Conservation (phyloP, 2,888 invertebrate species). For the Idaea aversata region DNA sequence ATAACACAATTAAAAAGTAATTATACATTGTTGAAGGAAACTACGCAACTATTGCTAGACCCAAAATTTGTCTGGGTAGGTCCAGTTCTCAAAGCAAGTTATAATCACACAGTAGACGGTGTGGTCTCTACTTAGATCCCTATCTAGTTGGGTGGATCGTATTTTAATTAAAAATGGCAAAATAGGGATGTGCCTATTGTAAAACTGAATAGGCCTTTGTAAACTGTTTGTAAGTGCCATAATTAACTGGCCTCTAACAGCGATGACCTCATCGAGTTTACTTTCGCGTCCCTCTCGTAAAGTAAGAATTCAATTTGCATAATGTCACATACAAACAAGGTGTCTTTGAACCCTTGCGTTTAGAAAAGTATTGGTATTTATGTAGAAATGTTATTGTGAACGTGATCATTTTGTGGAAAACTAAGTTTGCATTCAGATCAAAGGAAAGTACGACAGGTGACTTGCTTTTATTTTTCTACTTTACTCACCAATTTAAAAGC, state of each 20-base stretch:
- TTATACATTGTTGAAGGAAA: too few relatives aligned
- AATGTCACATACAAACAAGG: constrained; percentile 41
- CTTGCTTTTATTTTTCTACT: background rate
- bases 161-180: constrained; percentile 54
- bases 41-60: background rate
- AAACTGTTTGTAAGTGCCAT: constrained; percentile 46
- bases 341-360: constrained; percentile 19
- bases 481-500: background rate
- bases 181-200: constrained; percentile 39
- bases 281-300: constrained; percentile 49
- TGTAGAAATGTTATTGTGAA: background rate
- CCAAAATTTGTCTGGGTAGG: background rate
- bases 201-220: constrained; percentile 46
- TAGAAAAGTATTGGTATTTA: background rate
- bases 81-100: background rate
- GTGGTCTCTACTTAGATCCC: constrained; percentile 1
- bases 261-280: constrained; percentile 48
- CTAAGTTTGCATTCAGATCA: background rate
- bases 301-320: constrained; percentile 60
- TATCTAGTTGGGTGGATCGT: constrained; percentile 26
- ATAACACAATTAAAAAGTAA: too few relatives aligned
- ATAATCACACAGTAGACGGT: background rate
- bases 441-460: background rate
- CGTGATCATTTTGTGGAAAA: background rate
- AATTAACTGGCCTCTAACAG: constrained; percentile 51